Base-by-base conservation (phyloP, 2,797 vertebrate species). In the Gallinago nigripennis region DNA sequence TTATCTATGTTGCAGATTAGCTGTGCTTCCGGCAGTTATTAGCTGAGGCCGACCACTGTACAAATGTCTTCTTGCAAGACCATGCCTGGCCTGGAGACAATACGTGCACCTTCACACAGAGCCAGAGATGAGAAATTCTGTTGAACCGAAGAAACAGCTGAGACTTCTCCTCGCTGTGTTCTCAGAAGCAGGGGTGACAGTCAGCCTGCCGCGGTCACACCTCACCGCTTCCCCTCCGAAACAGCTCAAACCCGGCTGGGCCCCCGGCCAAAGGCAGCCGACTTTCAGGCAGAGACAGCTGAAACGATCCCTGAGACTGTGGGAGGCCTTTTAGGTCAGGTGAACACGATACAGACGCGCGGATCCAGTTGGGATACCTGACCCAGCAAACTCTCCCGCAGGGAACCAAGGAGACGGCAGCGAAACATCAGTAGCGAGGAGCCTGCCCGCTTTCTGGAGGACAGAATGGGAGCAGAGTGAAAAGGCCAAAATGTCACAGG, bases 321-420 rank as follows among this genome's bases (percentile, higher is more conserved):
- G 88, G 82, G 92, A 95, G 82, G 80, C 80, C 82, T 61, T 79
- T 60, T 75, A 86, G 82, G 94, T 91, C 88, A 79, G 90, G 88
- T 86, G 90, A 95, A 97, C 33, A 76, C 0, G 66, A 96, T 95
- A 91, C 90, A 60, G 35, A 68, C 3, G 35, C 71, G 77, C 0
- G 0, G 82, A 90, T 86, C 77, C 46, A 57, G 63, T 79, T 43
- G 65, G 86, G 92, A 70, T 79, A 95, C 72, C 70, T 84, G 93
- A 97, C 86, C 92, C 93, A 65, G 50, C 81, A 54, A 92, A 77
- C 78, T 70, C 58, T 70, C 51, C 75, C 37, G 8, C 57, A 45
- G 76, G 57, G 72, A 93, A 68, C 57, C 56, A 61, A 61, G 72
- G 84, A 94, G 72, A 78, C 2, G 50, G 75, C 68, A 75, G 0